Base-by-base conservation (phyloP, 2,888 invertebrate species). In the Thereva nobilitata region DNA sequence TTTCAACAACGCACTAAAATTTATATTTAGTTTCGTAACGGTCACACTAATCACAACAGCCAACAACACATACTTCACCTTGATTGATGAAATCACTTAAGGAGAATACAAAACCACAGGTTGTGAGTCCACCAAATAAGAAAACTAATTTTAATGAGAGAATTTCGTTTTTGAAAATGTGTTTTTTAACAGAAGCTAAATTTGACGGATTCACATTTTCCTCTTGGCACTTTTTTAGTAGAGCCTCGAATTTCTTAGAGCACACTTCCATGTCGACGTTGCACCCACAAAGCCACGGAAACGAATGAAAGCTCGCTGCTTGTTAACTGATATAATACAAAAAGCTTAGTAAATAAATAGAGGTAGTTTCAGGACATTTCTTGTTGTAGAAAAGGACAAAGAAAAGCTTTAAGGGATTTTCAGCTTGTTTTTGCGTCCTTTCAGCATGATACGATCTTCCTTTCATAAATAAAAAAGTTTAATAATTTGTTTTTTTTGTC, bases 1-100 rank as follows among this genome's bases (percentile, higher is more conserved):
- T 71, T 61, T 70, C 66, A 8, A 73, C 47, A 35, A 67, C 23
- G 55, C 73, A 73, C 69, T 72, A 37, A 52, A 53, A 67, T 23
- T 23, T 23, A 23, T 1, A 23, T 23, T 23, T 53, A 34, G 12
- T 9, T 53, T 35, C 7, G 12, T 56, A 42, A 56, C 12, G 9
- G 9, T 1, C 40, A 54, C 35, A 54, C 35, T n/a, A 5, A 23
- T 12, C 55, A 9, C 12, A 55, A 41, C 12, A 41, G 23, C 59
- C 8, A 4, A 55, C n/a, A n/a, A n/a, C n/a, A n/a, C 56, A 47
- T 34, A 68, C 68, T 1, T 61, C 37, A 8, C 64, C 53, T 49
- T 67, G 52, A 59, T 64, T 64, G 4, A 50, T 10, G 40, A 64
- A 59, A 12, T 56, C 44, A 56, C 12, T 5, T 5, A 23, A 35